Evolutionary conservation across 2,797 vertebrate species (phyloP), one percentile per base, ranked within the genome.

Genomic region (Gambusia yucatana): DNA sequence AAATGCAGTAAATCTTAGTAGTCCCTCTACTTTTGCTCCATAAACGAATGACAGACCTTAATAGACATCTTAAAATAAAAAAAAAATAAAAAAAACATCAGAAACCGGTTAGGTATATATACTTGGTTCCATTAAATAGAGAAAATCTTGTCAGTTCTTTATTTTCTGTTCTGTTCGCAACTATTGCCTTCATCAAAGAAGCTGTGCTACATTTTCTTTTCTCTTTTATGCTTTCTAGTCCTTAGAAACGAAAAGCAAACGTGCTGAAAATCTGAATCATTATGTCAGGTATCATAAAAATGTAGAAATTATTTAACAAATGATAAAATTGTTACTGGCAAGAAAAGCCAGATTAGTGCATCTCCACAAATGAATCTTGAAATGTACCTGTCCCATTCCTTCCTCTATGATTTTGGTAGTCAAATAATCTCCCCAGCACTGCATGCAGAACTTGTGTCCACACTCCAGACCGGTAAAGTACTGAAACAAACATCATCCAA

Each of bases 341-440:
- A 65, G 36, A 67, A 43, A 70, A 28, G 1, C 3, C 13, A 3
- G 25, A 44, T 43, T 7, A 33, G 59, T 33, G 9, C 3, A 28
- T 70, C 41, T 14, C 11, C 22, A 70, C 25, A 70, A 44, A 28
- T 14, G 41, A 11, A 70, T 70, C 4, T 80, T n/a, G 39, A 41
- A 50, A 9, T 9, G 28, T 98, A 99, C 98, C 98, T 99, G 98
- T 94, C 98, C 98, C 98, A 99, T 99, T 97, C 98, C 98, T 96
- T 99, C 98, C 90, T 99, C 98, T 95, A 99, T 99, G 94, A 99
- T 99, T 97, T 99, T 99, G 95, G 98, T 99, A 89, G 98, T 99
- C 96, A 99, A 96, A 95, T 99, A 99, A 96, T 99, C 98, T 75
- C 98, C 98, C 98, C 98, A 99, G 95, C 98, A 99, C 96, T 99